Conservation (phyloP, 2,113 vertebrate species). For the Syngnathus floridae region DNA sequence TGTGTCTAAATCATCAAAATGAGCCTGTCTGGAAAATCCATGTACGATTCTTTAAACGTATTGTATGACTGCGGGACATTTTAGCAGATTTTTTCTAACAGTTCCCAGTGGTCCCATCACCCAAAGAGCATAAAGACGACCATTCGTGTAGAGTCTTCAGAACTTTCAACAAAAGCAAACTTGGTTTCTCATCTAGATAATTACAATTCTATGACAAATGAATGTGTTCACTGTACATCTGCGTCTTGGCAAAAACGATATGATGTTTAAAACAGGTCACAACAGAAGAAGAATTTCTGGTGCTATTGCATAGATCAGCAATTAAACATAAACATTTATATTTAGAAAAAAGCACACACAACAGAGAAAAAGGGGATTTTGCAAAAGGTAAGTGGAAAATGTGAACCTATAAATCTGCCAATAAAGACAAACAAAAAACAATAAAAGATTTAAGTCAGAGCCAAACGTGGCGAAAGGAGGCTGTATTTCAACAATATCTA, state of each 20-base stretch:
- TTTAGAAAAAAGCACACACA: not conserved
- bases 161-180: constrained; percentile 37
- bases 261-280: constrained; percentile 32
- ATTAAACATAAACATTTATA: constrained; percentile 25
- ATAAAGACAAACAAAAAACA: constrained; percentile 26
- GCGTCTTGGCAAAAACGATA: constrained; percentile 24
- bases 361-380: constrained; percentile 5
- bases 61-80: constrained; percentile 27
- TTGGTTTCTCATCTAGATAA: constrained; percentile 24
- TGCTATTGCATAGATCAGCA: not conserved
- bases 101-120: constrained; percentile 51
- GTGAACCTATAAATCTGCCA: constrained; percentile 12
- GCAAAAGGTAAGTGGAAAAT: constrained; percentile 14
- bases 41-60: constrained; percentile 24
- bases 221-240: constrained; percentile 30
- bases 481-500: constrained; percentile 24
- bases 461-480: constrained; percentile 16
- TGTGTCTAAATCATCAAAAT: constrained; percentile 44
- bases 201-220: constrained; percentile 41
- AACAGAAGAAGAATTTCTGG: not conserved
- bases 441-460: constrained; percentile 21
- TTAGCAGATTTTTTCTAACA: constrained; percentile 34
- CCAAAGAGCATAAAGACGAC: constrained; percentile 37
- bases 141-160: constrained; percentile 22
- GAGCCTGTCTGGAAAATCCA: constrained; percentile 35